phyloP scores from a whole-genome alignment of 2,113 vertebrate genomes.

The Phaethornis superciliosus region DNA sequence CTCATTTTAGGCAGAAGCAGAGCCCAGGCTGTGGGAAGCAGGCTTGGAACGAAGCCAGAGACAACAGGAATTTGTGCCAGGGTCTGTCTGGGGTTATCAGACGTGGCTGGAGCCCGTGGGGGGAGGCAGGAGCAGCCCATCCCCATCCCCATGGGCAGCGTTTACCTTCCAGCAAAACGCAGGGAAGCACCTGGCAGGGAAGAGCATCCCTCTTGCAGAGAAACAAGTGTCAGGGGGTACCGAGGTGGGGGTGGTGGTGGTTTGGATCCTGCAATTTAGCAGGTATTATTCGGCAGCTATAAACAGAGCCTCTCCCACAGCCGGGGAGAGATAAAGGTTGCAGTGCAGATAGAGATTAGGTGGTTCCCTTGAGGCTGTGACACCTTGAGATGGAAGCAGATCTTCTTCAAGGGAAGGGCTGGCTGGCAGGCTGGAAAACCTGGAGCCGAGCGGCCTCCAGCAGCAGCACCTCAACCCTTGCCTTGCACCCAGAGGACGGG shows the following conservation, averaged over 20 bases:
- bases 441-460: background rate
- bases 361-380: conserved; percentile 68
- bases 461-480: background rate
- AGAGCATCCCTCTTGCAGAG: background rate
- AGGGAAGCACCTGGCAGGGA: conserved; percentile 27
- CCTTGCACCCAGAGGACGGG: background rate
- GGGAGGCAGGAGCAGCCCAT: background rate
- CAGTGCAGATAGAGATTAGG: conserved; percentile 66
- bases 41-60: background rate
- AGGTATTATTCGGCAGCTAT: conserved; percentile 58
- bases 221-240: conserved; percentile 28
- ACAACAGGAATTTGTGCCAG: background rate
- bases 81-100: background rate
- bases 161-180: background rate
- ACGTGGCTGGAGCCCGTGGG: background rate
- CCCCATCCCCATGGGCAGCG: background rate
- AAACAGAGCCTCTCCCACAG: conserved; percentile 57
- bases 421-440: conserved; percentile 67
- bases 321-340: conserved; percentile 62
- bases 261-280: conserved; percentile 52
- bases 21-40: background rate
- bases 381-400: conserved; percentile 63
- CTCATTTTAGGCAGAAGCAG: background rate
- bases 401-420: conserved; percentile 66
- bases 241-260: accelerated